Conservation (phyloP, 2,113 vertebrate genomes). For the Meleagris gallopavo region DNA sequence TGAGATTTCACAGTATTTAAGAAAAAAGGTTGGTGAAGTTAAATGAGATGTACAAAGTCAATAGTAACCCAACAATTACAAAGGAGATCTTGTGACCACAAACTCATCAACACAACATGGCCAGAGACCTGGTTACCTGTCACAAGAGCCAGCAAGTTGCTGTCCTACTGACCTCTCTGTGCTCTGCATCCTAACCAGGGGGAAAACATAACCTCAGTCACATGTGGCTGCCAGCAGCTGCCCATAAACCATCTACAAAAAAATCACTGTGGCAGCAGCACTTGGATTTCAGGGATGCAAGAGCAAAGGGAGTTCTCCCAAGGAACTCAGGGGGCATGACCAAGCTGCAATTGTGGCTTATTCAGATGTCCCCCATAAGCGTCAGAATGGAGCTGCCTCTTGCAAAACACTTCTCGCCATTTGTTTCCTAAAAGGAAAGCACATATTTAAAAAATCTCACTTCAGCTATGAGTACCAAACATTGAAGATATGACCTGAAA, state of each 20-base stretch:
- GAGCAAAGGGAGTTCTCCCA: background rate
- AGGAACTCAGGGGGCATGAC: background rate
- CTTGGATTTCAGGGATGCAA: background rate
- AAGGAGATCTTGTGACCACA: background rate
- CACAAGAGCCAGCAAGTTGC: background rate
- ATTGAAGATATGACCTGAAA: background rate
- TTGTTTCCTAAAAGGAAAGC: background rate
- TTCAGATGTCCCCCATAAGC: fast-evolving
- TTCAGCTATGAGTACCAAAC: background rate
- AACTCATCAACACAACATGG: fast-evolving
- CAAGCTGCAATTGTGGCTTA: background rate
- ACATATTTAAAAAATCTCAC: background rate
- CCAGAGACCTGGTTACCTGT: background rate
- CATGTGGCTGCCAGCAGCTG: fast-evolving
- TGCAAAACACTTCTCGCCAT: background rate
- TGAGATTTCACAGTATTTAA: background rate
- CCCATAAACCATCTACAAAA: background rate
- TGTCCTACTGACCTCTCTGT: fast-evolving
- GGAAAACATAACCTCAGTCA: background rate
- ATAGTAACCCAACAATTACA: background rate
- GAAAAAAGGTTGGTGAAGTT: background rate
- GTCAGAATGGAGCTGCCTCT: background rate
- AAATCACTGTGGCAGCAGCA: background rate
- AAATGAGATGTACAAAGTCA: background rate
- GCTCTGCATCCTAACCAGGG: background rate